A percentile compares a stretch with the other conserved stretches of the same genome.
phyloP scores from a whole-genome alignment of 2,888 invertebrate genomes.

The Aporophyla lueneburgensis region DNA sequence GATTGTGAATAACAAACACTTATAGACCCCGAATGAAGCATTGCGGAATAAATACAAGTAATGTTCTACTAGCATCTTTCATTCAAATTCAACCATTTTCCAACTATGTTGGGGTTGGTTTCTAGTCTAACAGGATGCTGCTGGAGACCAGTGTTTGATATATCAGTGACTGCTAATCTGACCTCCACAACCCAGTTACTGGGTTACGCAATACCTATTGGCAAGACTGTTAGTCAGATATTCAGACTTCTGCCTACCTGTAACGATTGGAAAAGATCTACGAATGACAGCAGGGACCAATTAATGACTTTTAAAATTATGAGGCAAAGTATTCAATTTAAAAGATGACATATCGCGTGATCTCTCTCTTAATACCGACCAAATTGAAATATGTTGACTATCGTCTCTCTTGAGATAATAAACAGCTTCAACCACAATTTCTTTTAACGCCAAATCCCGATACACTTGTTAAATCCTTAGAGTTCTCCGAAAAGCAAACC shows the following conservation, averaged over 20 bases:
- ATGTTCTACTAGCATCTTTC: not conserved
- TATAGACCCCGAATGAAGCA: not conserved
- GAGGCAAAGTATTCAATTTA: not conserved
- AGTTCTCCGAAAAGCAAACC: slow-evolving; percentile 14
- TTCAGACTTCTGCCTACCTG: too few species aligned
- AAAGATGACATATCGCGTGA: not conserved
- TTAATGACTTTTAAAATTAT: not conserved
- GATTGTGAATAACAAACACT: not conserved
- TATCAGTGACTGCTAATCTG: too few species aligned
- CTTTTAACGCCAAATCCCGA: slow-evolving; percentile 13
- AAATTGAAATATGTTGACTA: slow-evolving; percentile 21
- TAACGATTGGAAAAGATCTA: too few species aligned
- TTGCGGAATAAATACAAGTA: not conserved
- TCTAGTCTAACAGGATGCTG: too few species aligned
- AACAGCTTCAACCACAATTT: slow-evolving; percentile 10
- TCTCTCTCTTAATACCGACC: slow-evolving; percentile 10
- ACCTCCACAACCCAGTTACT: too few species aligned
- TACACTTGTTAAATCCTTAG: slow-evolving; percentile 15
- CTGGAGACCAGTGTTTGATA: too few species aligned
- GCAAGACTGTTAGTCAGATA: too few species aligned
- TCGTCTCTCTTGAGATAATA: not conserved
- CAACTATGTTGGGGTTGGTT: too few species aligned
- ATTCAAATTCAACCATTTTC: not conserved
- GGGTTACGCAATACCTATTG: too few species aligned
- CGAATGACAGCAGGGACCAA: not conserved